These are phyloP conservation scores for Cydia strobilella DNA, from an alignment of 1,140 invertebrate genomes.

Conservation along the genomic window DNA sequence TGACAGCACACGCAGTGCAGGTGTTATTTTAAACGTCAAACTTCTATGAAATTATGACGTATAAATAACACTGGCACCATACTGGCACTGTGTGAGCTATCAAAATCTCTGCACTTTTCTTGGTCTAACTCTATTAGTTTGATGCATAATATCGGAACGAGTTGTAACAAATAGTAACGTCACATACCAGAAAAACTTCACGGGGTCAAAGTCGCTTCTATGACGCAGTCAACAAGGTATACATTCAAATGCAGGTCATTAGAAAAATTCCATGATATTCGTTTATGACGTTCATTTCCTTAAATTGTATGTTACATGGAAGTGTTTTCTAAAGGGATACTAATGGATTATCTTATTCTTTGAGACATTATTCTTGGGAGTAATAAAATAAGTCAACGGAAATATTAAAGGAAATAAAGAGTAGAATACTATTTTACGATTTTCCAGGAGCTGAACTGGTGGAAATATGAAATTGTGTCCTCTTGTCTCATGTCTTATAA, in stretches of 20 bases:
- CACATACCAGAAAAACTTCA: background rate
- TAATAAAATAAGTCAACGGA: background rate
- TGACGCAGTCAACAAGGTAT: background rate
- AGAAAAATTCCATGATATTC: slow-evolving; percentile 11
- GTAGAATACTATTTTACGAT: too few relatives aligned
- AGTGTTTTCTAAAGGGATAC: slow-evolving; percentile 26
- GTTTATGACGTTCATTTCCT: slow-evolving; percentile 31
- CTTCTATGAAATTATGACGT: too few relatives aligned
- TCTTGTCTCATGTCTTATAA: too few relatives aligned
- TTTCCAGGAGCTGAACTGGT: too few relatives aligned
- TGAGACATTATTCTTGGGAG: background rate
- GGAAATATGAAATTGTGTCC: too few relatives aligned
- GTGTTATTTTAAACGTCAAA: too few relatives aligned
- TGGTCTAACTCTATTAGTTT: too few relatives aligned
- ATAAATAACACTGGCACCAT: too few relatives aligned
- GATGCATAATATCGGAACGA: too few relatives aligned
- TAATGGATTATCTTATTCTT: slow-evolving; percentile 30
- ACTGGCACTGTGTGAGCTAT: too few relatives aligned
- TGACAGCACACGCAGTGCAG: too few relatives aligned
- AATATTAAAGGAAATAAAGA: background rate
- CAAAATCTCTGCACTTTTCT: too few relatives aligned
- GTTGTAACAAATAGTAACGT: background rate
- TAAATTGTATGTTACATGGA: slow-evolving; percentile 31
- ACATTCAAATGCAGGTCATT: background rate
- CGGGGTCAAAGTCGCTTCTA: background rate